Base-by-base conservation (phyloP, 2,888 invertebrate genomes). In the Ecdyonurus torrentis region DNA sequence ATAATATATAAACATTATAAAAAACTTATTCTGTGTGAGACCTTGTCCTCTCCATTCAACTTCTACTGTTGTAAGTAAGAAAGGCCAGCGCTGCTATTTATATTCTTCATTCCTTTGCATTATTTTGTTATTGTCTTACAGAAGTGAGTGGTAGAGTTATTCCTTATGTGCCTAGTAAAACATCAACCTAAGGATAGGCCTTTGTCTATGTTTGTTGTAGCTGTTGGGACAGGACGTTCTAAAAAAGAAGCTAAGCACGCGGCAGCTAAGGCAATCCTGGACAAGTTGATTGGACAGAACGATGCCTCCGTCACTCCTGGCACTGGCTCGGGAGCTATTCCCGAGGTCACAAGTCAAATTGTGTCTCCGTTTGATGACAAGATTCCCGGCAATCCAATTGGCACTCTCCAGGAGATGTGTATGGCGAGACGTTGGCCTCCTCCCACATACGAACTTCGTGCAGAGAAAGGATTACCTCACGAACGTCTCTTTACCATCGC, bases 161-260 rank as follows among this genome's bases (percentile, higher is more conserved):
- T n/a, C n/a, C n/a, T n/a, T n/a, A n/a, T n/a, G n/a, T n/a, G n/a
- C n/a, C n/a, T n/a, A n/a, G n/a, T n/a, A n/a, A 18, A 50, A 50
- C 18, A 50, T 50, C 18, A 22, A 15, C 15, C 15, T 2, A 24
- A 59, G 2, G 25, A 23, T 23, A 15, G 72, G 0, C 71, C 73
- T 5, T 75, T 74, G 58, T 73, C 74, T 50, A 10, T 23, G 53
- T 5, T 15, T 23, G 5, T 22, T 75, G 71, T 76, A 78, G 93
- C 92, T 61, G 90, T 90, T 80, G 93, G 92, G 37, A 88, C 89
- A 67, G 97, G 97, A 0, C 85, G 95, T 63, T 96, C 94, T 18
- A 97, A 97, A 75, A 97, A 97, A 74, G 95, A 96, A 75, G 97
- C 97, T 0, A 97, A 97, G 71, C 97, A 97, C 75, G 87, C 91